Percentiles rank a stretch among this genome's conserved stretches.
Evolutionary conservation across 92 coral and sea anemone genomes (phyloP).

Genomic region (Bergia sp.): DNA sequence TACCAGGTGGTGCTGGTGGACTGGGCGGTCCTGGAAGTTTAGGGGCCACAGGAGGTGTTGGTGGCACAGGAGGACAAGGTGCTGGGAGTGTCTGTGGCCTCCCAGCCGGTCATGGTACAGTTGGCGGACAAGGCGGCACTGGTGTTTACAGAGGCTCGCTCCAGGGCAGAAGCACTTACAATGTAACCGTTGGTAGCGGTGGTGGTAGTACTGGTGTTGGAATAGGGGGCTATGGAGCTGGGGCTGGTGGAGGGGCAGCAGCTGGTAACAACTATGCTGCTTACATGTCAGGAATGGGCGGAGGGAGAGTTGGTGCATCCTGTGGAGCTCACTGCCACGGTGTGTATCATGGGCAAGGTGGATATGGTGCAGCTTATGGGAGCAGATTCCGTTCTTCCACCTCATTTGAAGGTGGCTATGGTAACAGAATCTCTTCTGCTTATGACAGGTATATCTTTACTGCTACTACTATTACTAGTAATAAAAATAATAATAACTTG

Average conservation of each 20-base stretch:
- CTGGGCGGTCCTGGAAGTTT: not conserved
- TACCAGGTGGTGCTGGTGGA: conserved; percentile 19
- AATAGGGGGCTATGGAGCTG: not conserved
- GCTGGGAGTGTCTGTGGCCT: conserved; percentile 6
- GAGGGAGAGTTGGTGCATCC: not conserved
- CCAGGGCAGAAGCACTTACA: conserved; percentile 1
- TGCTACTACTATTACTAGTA: not conserved
- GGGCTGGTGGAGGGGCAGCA: conserved; percentile 25
- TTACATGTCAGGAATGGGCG: conserved; percentile 9
- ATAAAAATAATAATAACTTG: too few species aligned
- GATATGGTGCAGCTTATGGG: conserved; percentile 16
- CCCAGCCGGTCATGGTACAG: conserved; percentile 7
- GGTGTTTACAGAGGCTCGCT: conserved; percentile 10
- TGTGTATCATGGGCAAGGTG: not conserved
- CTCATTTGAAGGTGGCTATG: not conserved
- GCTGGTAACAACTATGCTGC: conserved; percentile 11
- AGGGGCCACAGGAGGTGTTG: not conserved
- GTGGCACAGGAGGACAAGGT: conserved; percentile 5
- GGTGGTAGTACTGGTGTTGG: not conserved
- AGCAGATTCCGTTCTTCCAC: not conserved
- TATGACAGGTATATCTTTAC: conserved; percentile 18
- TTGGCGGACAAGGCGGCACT: conserved; percentile 27
- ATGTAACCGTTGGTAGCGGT: not conserved
- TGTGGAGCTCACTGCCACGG: conserved; percentile 8
- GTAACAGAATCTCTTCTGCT: conserved; percentile 2